Base-by-base conservation (phyloP, 2,888 invertebrate species). In the Philaethria dido region DNA sequence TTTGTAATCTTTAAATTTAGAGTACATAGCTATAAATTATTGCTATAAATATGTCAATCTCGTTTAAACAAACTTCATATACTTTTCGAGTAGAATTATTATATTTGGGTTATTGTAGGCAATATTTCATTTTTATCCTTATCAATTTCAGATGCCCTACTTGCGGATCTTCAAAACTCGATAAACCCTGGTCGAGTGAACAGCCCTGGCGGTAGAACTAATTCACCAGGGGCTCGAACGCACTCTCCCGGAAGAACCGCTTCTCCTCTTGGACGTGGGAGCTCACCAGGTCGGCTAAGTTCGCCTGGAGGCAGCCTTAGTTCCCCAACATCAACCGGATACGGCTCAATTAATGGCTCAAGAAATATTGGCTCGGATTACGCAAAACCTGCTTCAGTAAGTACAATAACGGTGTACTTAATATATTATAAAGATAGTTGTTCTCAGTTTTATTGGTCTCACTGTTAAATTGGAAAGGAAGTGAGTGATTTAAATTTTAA, bases 111-210 rank as follows among this genome's bases (percentile, higher is more conserved):
- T 20, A 20, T 16, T 42, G 14, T 14, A n/a, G 4, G 14, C 13
- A n/a, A 60, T 45, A 44, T 18, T 33, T 45, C 33, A n/a, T 33
- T 20, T 14, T 33, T 39, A 22, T 47, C n/a, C 14, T 45, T 47
- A 29, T 47, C 42, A 68, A 80, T 95, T 95, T 62, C 94, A 99
- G 99, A 99, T 94, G 98, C 99, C 71, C 93, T 99, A 75, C 94
- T 99, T 81, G 98, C 98, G 68, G 99, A 99, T 86, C 94, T 99
- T 68, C 99, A 99, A 91, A 98, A 98, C 80, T 99, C 99, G 11
- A 97, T 98, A 75, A 92, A 92, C 79, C 92, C 92, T 55, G 96
- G 97, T 61, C 81, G 94, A 3, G 93, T 93, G 6, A 87, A 88
- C 72, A 88, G 88, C 71, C 89, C 91, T 18, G 84, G 83, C 6